phyloP scores from a whole-genome alignment of 2,797 vertebrate species.

The Coreius guichenoti region DNA sequence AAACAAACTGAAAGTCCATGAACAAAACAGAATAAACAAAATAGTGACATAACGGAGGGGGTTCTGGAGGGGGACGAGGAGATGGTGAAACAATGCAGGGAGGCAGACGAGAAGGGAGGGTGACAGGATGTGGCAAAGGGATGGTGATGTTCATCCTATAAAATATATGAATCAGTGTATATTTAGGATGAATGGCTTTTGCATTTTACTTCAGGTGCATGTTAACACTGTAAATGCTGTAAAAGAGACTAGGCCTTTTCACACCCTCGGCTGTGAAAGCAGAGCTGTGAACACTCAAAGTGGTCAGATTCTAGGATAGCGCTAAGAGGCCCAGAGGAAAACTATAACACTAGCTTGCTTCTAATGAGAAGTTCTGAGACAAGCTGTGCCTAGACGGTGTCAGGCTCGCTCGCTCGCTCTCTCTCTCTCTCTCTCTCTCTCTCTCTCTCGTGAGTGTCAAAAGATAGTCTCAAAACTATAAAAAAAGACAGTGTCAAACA shows the following conservation, averaged over 20 bases:
- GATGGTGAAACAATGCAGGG: too few relatives aligned
- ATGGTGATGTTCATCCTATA: too few relatives aligned
- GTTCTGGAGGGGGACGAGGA: too few relatives aligned
- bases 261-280: neutral
- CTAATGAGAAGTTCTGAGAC: conserved; percentile 43
- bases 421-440: too few relatives aligned
- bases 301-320: conserved; percentile 14
- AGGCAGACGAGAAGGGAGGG: too few relatives aligned
- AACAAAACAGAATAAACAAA: too few relatives aligned
- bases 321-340: conserved; percentile 31
- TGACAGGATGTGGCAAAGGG: too few relatives aligned
- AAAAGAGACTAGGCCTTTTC: conserved; percentile 7
- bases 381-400: neutral
- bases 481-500: too few relatives aligned
- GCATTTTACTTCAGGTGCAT: neutral
- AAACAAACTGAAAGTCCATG: too few relatives aligned
- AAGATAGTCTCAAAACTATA: conserved; percentile 14
- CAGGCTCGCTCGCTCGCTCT: too few relatives aligned
- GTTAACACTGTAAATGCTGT: neutral
- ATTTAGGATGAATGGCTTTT: neutral
- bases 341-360: conserved; percentile 9
- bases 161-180: neutral
- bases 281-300: conserved; percentile 36
- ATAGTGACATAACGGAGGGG: too few relatives aligned
- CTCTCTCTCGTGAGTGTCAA: conserved; percentile 13